Conservation (phyloP, 2,797 vertebrate genomes). For the Loris lydekkerianus region DNA sequence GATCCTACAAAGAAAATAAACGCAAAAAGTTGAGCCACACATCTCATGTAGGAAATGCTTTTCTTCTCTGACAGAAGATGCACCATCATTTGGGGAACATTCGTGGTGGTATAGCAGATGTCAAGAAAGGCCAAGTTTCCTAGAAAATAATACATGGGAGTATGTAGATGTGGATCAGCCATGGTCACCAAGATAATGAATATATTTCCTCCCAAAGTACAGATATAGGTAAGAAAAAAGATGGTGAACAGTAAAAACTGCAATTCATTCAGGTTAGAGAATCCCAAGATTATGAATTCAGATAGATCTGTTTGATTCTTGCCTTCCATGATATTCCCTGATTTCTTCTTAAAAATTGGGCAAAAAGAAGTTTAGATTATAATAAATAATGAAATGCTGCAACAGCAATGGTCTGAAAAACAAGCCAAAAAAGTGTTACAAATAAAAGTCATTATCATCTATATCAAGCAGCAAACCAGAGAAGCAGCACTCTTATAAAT, state of each 20-base stretch:
- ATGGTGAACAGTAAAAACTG: conserved; percentile 71
- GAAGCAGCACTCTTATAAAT: not conserved
- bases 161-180: conserved; percentile 67
- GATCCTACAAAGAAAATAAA: conserved; percentile 82
- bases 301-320: conserved; percentile 74
- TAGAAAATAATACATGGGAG: conserved; percentile 83
- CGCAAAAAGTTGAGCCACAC: conserved; percentile 79
- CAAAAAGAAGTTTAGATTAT: not conserved
- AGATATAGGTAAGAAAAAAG: conserved; percentile 77
- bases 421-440: not conserved
- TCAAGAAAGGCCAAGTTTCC: conserved; percentile 81
- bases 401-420: conserved; percentile 29
- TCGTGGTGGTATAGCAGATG: conserved; percentile 83
- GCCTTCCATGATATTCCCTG: conserved; percentile 36
- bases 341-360: not conserved
- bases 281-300: conserved; percentile 81
- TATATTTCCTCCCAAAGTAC: conserved; percentile 80
- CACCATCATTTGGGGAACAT: conserved; percentile 83
- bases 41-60: conserved; percentile 73
- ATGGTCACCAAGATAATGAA: conserved; percentile 73
- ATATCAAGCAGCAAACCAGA: not conserved
- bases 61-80: conserved; percentile 77
- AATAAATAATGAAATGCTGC: not conserved
- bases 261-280: conserved; percentile 70
- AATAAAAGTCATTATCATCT: not conserved